A percentile compares a stretch with the other conserved stretches of the same genome.
These are phyloP conservation scores for Bungarus multicinctus DNA, from an alignment of 2,113 vertebrate genomes.

Conservation along the genomic window DNA sequence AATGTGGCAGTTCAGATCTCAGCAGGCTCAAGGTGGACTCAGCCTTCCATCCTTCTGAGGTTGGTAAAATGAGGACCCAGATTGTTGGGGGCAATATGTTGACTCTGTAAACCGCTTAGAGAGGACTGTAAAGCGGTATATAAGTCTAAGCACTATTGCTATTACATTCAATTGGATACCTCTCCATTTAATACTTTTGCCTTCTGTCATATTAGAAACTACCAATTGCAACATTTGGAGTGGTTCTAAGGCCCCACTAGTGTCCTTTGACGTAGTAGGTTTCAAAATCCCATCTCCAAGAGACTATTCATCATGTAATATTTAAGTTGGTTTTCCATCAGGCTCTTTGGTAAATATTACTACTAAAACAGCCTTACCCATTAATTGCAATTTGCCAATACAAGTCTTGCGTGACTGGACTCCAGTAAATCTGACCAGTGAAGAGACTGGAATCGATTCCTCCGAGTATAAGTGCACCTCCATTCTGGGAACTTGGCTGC, in stretches of 20 bases:
- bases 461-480: slow-evolving; percentile 55
- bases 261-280: not conserved
- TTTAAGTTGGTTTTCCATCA: not conserved
- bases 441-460: slow-evolving; percentile 47
- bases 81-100: too few species aligned
- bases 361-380: slow-evolving; percentile 32
- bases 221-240: not conserved
- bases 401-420: slow-evolving; percentile 47
- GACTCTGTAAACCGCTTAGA: too few species aligned
- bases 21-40: too few species aligned
- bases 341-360: not conserved
- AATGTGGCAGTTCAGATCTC: too few species aligned
- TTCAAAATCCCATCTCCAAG: not conserved
- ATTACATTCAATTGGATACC: not conserved
- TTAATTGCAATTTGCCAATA: slow-evolving; percentile 62
- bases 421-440: slow-evolving; percentile 50
- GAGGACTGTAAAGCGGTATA: too few species aligned
- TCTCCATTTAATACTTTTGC: not conserved
- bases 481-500: slow-evolving; percentile 22
- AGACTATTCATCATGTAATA: not conserved
- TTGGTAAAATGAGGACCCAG: too few species aligned
- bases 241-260: not conserved
- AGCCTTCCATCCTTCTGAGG: too few species aligned
- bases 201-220: not conserved
- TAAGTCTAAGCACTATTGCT: too few species aligned